A percentile compares a stretch with the other conserved stretches of the same genome.
Conservation (phyloP, 2,888 invertebrate species). For the Pammene aurita region DNA sequence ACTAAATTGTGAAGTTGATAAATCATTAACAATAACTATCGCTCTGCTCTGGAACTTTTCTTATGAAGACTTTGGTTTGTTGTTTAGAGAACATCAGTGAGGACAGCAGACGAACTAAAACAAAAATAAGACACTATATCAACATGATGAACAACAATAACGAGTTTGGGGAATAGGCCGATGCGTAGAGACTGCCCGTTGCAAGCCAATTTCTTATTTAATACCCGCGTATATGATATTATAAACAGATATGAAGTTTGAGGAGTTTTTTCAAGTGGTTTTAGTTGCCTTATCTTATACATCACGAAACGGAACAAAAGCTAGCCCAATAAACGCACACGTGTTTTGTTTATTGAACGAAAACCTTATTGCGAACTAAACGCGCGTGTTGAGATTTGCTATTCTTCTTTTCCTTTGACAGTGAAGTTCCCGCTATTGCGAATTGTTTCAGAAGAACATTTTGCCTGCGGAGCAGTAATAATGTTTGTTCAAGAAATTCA, state of each 20-base stretch:
- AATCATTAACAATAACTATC: too few species aligned
- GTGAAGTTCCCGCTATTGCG: conserved; percentile 72
- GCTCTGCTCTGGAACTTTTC: too few species aligned
- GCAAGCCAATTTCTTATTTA: conserved; percentile 44
- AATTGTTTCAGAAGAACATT: conserved; percentile 76
- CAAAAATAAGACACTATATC: conserved; percentile 49
- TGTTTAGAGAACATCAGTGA: too few species aligned
- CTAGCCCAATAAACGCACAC: conserved; percentile 16
- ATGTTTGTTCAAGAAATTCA: conserved; percentile 79
- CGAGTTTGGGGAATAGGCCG: conserved; percentile 69
- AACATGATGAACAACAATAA: conserved; percentile 68
- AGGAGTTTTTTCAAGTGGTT: conserved; percentile 4
- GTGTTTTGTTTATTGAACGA: conserved; percentile 37
- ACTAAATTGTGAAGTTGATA: too few species aligned
- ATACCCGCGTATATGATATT: conserved; percentile 28
- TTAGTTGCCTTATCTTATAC: not conserved
- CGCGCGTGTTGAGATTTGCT: conserved; percentile 59
- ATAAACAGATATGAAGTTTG: conserved; percentile 26
- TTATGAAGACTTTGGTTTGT: too few species aligned
- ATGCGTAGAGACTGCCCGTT: conserved; percentile 62
- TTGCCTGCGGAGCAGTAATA: conserved; percentile 75
- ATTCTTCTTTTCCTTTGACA: conserved; percentile 75
- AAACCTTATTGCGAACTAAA: conserved; percentile 51
- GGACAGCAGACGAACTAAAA: not conserved
- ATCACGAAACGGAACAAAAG: not conserved